Evolutionary conservation across 2,888 invertebrate species (phyloP).

Genomic region (Amphipoea oculea): DNA sequence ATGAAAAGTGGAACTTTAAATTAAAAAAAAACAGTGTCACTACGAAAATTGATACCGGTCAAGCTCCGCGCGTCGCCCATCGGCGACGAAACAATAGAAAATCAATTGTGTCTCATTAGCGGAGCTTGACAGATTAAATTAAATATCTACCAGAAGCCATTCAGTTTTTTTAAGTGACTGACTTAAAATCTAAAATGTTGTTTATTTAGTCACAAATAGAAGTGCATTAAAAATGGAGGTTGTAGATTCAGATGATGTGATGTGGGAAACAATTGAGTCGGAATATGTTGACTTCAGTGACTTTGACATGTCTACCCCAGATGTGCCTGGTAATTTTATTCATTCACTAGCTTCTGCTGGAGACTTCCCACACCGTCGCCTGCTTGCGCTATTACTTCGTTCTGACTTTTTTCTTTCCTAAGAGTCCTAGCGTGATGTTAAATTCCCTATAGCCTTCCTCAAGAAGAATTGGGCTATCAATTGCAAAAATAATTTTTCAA

Average conservation of each 20-base stretch:
- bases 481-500: not conserved
- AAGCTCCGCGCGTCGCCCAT: no score
- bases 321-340: constrained; percentile 47
- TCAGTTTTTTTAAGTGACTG: not conserved
- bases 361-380: no score
- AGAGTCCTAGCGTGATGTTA: no score
- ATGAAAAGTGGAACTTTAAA: not conserved
- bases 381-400: no score
- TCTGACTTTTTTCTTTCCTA: not conserved
- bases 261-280: constrained; percentile 17
- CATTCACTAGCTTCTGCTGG: not conserved
- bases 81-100: no score
- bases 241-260: not conserved
- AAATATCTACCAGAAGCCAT: not conserved
- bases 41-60: no score
- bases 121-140: no score
- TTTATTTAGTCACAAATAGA: not conserved
- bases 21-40: not conserved
- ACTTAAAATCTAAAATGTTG: not conserved
- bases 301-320: constrained; percentile 59
- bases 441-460: no score
- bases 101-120: no score
- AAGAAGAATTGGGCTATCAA: no score
- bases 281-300: constrained; percentile 66
- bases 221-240: constrained; percentile 31